These are phyloP conservation scores for Mesitornis unicolor DNA, from an alignment of 2,113 vertebrate genomes.

Conservation along the genomic window DNA sequence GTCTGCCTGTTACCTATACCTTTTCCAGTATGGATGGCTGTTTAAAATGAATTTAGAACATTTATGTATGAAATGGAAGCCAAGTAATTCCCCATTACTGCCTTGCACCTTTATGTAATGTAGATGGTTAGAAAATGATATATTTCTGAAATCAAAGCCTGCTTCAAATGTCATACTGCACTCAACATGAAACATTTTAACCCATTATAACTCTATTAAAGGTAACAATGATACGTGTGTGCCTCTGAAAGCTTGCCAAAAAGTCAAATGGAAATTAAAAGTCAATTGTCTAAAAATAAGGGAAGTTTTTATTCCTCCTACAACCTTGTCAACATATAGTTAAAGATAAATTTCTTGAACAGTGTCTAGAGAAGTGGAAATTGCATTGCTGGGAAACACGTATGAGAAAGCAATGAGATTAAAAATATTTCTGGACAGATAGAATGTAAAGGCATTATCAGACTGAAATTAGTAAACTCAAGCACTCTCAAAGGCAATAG, in stretches of 20 bases:
- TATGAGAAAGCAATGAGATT: not conserved
- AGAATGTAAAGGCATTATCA: not conserved
- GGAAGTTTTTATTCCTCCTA: slow-evolving; percentile 30
- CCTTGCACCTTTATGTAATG: not conserved
- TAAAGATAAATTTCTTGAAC: slow-evolving; percentile 32
- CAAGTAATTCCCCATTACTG: slow-evolving; percentile 11
- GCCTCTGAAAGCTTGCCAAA: slow-evolving; percentile 37
- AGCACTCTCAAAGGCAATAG: not conserved
- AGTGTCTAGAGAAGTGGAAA: not conserved
- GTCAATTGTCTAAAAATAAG: slow-evolving; percentile 40
- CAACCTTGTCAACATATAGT: not conserved
- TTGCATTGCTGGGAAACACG: not conserved
- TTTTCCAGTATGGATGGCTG: not conserved
- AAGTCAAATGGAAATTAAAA: slow-evolving; percentile 61
- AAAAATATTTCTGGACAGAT: not conserved
- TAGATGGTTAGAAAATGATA: slow-evolving; percentile 31
- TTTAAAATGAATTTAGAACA: not conserved
- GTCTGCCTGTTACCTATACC: not conserved
- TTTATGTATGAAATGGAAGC: not conserved
- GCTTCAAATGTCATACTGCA: slow-evolving; percentile 44
- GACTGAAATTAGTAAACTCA: not conserved
- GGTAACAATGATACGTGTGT: slow-evolving; percentile 12
- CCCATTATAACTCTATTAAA: slow-evolving; percentile 60
- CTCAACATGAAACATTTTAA: slow-evolving; percentile 57
- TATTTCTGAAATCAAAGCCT: slow-evolving; percentile 51